A percentile compares a stretch with the other conserved stretches of the same genome.
phyloP scores from a whole-genome alignment of 2,113 vertebrate species.

The Castor canadensis region DNA sequence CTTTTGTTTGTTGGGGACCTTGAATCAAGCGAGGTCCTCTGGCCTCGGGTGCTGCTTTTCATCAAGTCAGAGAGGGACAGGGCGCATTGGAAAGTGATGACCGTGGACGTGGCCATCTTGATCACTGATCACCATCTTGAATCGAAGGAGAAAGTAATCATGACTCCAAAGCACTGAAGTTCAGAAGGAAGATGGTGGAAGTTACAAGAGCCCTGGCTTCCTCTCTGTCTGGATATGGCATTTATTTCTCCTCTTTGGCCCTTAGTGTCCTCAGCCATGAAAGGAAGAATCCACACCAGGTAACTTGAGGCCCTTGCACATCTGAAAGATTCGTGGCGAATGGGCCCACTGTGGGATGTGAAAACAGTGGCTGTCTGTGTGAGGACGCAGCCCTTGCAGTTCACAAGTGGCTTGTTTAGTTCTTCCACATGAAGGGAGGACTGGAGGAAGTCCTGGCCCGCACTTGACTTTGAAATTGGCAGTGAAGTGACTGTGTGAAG shows the following conservation, averaged over 20 bases:
- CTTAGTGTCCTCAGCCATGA: neutral
- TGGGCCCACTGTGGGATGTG: neutral
- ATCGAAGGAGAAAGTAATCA: neutral
- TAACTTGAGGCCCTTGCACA: neutral
- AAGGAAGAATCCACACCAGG: fast-evolving
- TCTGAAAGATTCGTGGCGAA: neutral
- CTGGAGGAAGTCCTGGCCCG: neutral
- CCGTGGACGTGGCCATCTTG: too few relatives aligned
- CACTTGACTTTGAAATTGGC: neutral
- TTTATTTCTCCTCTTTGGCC: fast-evolving
- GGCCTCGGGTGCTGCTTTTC: neutral
- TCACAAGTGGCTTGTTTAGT: conserved; percentile 12
- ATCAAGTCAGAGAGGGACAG: fast-evolving
- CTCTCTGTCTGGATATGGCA: neutral
- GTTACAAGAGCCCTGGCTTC: too few relatives aligned
- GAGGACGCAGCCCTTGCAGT: neutral
- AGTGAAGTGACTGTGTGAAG: neutral
- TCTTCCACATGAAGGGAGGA: neutral
- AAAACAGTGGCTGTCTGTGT: neutral
- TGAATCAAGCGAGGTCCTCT: fast-evolving
- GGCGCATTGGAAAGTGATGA: fast-evolving
- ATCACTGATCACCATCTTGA: fast-evolving
- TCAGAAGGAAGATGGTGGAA: neutral
- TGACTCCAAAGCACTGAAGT: fast-evolving
- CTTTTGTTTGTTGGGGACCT: neutral